Conservation (phyloP, 2,888 invertebrate species). For the Stenchaetothrips biformis region DNA sequence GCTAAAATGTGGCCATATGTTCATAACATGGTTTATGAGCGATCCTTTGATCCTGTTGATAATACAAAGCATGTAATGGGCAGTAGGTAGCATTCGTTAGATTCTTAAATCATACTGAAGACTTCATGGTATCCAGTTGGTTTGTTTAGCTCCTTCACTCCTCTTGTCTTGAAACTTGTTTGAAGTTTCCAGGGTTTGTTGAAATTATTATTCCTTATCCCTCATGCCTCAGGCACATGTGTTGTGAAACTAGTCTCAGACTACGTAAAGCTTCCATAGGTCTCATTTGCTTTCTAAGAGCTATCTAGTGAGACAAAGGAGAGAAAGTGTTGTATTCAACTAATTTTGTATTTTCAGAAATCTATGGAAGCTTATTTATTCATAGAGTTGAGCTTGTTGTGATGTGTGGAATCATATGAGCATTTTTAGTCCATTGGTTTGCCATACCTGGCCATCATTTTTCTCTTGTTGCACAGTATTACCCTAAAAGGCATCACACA, state of each 20-base stretch:
- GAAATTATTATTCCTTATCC: too few species aligned
- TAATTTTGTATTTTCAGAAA: not conserved
- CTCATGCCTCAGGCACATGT: too few species aligned
- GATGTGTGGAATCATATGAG: not conserved
- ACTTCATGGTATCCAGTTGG: conserved; percentile 5
- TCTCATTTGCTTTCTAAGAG: not conserved
- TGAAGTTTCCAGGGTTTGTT: conserved; percentile 27
- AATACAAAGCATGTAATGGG: not conserved
- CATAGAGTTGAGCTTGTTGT: not conserved
- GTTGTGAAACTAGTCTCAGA: not conserved
- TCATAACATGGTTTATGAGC: not conserved
- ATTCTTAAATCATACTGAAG: conserved; percentile 26
- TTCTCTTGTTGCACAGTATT: not conserved
- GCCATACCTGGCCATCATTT: not conserved
- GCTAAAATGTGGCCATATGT: too few species aligned
- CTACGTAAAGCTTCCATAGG: not conserved
- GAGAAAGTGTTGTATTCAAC: too few species aligned
- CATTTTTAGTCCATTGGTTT: too few species aligned
- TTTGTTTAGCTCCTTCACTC: too few species aligned
- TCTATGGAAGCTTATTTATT: not conserved
- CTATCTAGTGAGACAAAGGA: not conserved
- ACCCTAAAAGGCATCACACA: not conserved
- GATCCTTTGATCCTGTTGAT: too few species aligned
- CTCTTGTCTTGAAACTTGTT: conserved; percentile 4
- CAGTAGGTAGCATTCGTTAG: too few species aligned